phyloP scores from a whole-genome alignment of 2,113 vertebrate genomes.

The Scalopus aquaticus region DNA sequence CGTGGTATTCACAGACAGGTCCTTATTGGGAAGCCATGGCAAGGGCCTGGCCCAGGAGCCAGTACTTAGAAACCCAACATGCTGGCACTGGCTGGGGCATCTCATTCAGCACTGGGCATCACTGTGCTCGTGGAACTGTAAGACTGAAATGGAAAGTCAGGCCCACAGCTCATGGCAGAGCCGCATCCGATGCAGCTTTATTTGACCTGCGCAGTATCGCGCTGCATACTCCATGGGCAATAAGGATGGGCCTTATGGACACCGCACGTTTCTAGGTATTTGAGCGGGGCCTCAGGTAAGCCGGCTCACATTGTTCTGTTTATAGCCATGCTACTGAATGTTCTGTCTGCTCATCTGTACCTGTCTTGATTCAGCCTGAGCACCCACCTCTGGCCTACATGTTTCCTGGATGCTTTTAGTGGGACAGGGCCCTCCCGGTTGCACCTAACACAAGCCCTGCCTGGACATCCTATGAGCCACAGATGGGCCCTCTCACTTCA shows the following conservation, averaged over 20 bases:
- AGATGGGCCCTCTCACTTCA: not conserved
- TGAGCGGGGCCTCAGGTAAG: not conserved
- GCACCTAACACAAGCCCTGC: not conserved
- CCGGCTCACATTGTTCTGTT: not conserved
- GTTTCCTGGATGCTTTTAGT: not conserved
- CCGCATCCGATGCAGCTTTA: not conserved
- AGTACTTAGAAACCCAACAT: not conserved
- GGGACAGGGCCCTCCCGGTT: not conserved
- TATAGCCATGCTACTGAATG: not conserved
- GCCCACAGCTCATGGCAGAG: not conserved
- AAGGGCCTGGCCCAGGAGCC: not conserved
- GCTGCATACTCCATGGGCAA: not conserved
- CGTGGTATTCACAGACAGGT: not conserved
- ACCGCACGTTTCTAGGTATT: not conserved
- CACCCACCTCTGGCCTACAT: not conserved
- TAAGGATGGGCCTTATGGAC: not conserved
- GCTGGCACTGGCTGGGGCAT: not conserved
- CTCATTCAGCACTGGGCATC: not conserved
- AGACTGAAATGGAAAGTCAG: not conserved
- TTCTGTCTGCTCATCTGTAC: not conserved
- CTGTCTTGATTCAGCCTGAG: not conserved
- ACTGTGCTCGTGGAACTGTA: not conserved
- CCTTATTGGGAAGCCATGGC: not conserved
- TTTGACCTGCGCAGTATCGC: not conserved
- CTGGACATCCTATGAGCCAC: not conserved